phyloP scores from a whole-genome alignment of 1,140 invertebrate genomes.

The Campoletis sonorensis region DNA sequence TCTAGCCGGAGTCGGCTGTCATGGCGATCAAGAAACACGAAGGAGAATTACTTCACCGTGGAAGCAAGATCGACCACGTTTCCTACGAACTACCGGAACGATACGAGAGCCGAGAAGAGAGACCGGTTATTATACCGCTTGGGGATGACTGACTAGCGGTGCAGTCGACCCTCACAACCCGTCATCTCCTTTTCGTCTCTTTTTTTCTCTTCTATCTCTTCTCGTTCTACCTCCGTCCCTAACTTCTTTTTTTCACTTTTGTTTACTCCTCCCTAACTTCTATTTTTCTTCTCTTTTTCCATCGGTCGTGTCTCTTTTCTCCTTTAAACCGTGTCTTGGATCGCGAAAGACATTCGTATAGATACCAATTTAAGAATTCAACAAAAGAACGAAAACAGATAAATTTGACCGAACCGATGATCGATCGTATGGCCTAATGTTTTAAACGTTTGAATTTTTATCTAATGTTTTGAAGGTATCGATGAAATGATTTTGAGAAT shows the following conservation, averaged over 20 bases:
- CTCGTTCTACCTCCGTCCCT: neutral
- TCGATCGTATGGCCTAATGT: too few relatives aligned
- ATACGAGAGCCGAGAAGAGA: constrained; percentile 45
- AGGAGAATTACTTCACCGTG: neutral
- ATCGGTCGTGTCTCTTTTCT: too few relatives aligned
- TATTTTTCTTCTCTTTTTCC: too few relatives aligned
- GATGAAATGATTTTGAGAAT: too few relatives aligned
- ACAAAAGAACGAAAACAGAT: too few relatives aligned
- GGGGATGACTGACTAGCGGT: constrained; percentile 53
- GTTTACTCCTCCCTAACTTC: neutral
- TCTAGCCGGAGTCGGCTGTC: neutral
- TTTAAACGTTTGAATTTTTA: too few relatives aligned
- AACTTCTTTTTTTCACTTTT: neutral
- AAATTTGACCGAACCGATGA: too few relatives aligned
- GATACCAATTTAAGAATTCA: too few relatives aligned
- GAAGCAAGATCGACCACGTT: constrained; percentile 35
- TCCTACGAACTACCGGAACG: constrained; percentile 46
- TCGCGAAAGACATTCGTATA: too few relatives aligned
- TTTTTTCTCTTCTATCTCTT: neutral
- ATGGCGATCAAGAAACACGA: neutral
- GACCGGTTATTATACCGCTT: constrained; percentile 51
- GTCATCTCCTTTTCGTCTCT: constrained; percentile 2
- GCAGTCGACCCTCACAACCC: constrained; percentile 47
- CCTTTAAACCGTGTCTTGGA: too few relatives aligned
- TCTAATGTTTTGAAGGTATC: too few relatives aligned